Conservation (phyloP, 2,888 invertebrate genomes). For the Pseudoips prasinana region DNA sequence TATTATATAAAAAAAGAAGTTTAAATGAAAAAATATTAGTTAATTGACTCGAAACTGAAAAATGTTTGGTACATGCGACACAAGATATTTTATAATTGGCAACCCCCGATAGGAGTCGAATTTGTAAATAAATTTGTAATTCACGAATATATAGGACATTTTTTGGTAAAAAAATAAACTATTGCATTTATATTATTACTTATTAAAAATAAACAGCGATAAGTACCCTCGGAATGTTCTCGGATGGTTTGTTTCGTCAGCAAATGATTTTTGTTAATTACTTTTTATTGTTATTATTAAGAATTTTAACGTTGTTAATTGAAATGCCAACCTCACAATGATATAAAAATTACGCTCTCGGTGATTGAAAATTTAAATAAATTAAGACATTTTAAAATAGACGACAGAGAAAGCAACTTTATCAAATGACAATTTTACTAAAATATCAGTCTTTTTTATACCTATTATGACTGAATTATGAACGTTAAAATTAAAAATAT, state of each 20-base stretch:
- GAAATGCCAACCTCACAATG: constrained; percentile 55
- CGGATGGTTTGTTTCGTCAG: constrained; percentile 71
- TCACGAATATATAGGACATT: constrained; percentile 65
- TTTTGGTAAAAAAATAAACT: constrained; percentile 67
- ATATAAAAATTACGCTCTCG: constrained; percentile 40
- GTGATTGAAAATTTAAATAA: constrained; percentile 31
- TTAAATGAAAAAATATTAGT: constrained; percentile 71
- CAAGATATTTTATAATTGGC: constrained; percentile 48
- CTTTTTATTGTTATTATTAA: constrained; percentile 80
- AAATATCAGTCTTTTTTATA: constrained; percentile 17
- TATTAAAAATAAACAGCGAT: constrained; percentile 42
- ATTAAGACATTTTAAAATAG: constrained; percentile 12
- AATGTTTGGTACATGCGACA: constrained; percentile 42
- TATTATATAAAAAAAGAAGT: constrained; percentile 67
- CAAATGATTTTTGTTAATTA: constrained; percentile 73
- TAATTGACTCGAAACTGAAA: constrained; percentile 57
- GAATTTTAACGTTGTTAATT: constrained; percentile 78
- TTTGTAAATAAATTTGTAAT: constrained; percentile 77
- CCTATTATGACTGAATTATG: constrained; percentile 24
- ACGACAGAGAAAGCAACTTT: constrained; percentile 22
- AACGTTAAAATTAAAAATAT: constrained; percentile 24
- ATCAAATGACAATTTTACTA: constrained; percentile 20
- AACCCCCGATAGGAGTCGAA: constrained; percentile 48
- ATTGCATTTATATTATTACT: constrained; percentile 74
- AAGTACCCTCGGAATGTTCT: constrained; percentile 70